These are phyloP conservation scores for Dinocampus coccinellae DNA, from an alignment of 2,888 invertebrate species.

Conservation along the genomic window DNA sequence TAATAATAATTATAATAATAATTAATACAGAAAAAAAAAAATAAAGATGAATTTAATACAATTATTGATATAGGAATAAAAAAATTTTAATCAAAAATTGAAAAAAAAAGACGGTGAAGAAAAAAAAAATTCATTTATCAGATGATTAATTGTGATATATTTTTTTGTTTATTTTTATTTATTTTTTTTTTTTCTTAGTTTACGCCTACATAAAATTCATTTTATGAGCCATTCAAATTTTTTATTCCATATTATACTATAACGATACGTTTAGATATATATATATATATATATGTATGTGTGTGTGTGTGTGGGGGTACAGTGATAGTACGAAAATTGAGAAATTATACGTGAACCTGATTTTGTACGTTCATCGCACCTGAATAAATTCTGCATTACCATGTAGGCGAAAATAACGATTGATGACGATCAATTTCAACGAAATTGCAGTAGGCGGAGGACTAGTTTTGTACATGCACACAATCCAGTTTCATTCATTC, in stretches of 20 bases:
- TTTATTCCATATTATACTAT: too few relatives aligned
- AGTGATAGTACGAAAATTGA: constrained; percentile 4
- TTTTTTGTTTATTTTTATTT: constrained; percentile 17
- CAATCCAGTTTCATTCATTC: background rate
- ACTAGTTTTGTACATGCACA: background rate
- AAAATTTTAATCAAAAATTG: constrained; percentile 17
- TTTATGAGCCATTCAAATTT: too few relatives aligned
- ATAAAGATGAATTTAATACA: too few relatives aligned
- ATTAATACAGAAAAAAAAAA: background rate
- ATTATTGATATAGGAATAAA: too few relatives aligned
- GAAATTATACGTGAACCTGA: constrained; percentile 13
- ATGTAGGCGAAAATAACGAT: constrained; percentile 24
- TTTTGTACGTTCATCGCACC: constrained; percentile 19
- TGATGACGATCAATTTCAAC: background rate
- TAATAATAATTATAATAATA: too few relatives aligned
- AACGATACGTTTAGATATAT: too few relatives aligned
- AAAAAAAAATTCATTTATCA: constrained; percentile 11
- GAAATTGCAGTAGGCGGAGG: constrained; percentile 20
- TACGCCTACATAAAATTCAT: too few relatives aligned
- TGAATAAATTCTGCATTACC: constrained; percentile 18
- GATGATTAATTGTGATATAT: constrained; percentile 11
- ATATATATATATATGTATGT: too few relatives aligned
- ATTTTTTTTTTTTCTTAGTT: background rate
- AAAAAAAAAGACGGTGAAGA: background rate
- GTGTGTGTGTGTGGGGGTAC: too few relatives aligned